Evolutionary conservation across 2,888 invertebrate genomes (phyloP).

Genomic region (Bellardia bayeri): DNA sequence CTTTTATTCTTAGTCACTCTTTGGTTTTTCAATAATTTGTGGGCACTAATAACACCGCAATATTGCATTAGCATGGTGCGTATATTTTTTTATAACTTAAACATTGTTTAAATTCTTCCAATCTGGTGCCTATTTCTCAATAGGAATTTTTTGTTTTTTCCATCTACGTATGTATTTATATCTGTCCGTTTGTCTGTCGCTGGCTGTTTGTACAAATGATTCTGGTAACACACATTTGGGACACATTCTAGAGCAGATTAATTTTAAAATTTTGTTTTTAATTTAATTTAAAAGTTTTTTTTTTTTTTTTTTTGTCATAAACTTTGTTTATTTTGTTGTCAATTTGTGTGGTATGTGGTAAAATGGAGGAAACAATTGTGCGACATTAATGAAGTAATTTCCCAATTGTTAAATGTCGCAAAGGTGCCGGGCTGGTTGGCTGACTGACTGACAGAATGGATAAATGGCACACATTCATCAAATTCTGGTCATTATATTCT

Average conservation of each 20-base stretch:
- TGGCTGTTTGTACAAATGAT: background rate
- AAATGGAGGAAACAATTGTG: background rate
- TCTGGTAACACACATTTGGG: conserved; percentile 43
- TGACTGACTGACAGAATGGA: conserved; percentile 4
- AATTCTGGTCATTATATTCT: conserved; percentile 50
- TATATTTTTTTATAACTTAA: conserved; percentile 2
- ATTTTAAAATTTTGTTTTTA: conserved; percentile 24
- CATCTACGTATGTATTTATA: background rate
- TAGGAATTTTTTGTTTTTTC: conserved; percentile 1
- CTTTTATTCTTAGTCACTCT: conserved; percentile 7
- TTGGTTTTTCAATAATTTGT: conserved; percentile 20
- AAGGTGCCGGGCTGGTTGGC: conserved; percentile 21
- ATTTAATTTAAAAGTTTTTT: background rate
- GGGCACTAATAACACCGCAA: conserved; percentile 37
- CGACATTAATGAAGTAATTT: conserved; percentile 49
- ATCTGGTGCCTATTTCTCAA: conserved; percentile 36
- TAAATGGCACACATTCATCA: conserved; percentile 62
- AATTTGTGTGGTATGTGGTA: conserved; percentile 14
- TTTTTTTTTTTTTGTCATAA: conserved; percentile 3
- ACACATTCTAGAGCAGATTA: conserved; percentile 56
- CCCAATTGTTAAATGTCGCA: conserved; percentile 17
- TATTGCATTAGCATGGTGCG: conserved; percentile 21
- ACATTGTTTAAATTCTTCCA: background rate
- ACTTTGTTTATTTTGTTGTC: conserved; percentile 37
- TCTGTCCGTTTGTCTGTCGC: background rate